These are phyloP conservation scores for Hippocampus mohnikei DNA, from an alignment of 2,113 vertebrate species.

Conservation along the genomic window DNA sequence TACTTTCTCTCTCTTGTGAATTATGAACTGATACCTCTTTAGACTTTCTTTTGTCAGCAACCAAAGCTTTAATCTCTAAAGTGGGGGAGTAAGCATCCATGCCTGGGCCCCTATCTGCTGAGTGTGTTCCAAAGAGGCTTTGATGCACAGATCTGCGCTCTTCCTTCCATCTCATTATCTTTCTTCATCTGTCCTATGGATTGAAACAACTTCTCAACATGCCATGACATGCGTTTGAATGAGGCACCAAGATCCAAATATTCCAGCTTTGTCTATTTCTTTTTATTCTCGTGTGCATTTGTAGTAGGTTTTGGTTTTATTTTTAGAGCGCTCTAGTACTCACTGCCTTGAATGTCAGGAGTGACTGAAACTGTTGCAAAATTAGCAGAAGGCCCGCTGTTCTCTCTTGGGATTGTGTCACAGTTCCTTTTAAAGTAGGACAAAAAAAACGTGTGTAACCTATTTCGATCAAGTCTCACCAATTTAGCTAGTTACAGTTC, in stretches of 20 bases:
- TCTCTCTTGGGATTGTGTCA: constrained; percentile 40
- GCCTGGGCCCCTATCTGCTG: constrained; percentile 53
- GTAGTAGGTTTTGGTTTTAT: constrained; percentile 15
- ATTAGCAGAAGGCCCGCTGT: constrained; percentile 24
- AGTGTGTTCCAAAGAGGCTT: constrained; percentile 69
- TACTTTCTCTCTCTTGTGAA: constrained; percentile 16
- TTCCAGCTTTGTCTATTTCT: constrained; percentile 23
- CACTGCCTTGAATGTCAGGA: constrained; percentile 16
- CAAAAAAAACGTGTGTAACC: constrained; percentile 27
- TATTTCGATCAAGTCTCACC: constrained; percentile 25
- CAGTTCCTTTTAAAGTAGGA: constrained; percentile 48
- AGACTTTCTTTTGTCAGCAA: constrained; percentile 42
- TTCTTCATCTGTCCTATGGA: constrained; percentile 64
- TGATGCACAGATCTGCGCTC: constrained; percentile 67
- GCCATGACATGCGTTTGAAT: constrained; percentile 46
- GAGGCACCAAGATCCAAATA: constrained; percentile 38
- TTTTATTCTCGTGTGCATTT: constrained; percentile 9
- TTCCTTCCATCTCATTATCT: constrained; percentile 68
- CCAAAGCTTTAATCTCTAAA: constrained; percentile 60
- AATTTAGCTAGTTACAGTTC: constrained; percentile 13
- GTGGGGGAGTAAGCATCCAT: constrained; percentile 52
- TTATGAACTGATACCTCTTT: constrained; percentile 17
- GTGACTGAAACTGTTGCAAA: constrained; percentile 32
- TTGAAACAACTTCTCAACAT: constrained; percentile 61
- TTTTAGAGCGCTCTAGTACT: constrained; percentile 10